Evolutionary conservation across 2,888 invertebrate genomes (phyloP), one percentile per base, ranked within the genome.

Genomic region (Parnassius orleans): DNA sequence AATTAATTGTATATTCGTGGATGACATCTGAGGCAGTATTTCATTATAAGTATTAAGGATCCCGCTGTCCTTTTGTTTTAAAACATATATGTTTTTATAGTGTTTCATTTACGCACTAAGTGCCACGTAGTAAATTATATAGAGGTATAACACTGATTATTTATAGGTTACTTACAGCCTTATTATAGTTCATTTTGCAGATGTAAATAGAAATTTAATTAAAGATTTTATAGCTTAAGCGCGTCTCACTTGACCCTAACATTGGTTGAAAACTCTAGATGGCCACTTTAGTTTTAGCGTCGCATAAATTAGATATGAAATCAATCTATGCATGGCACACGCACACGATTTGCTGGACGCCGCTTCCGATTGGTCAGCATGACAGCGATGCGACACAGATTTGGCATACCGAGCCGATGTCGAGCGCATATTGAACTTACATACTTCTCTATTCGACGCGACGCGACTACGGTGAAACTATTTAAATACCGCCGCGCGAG

Each of bases 11-110:
- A 85, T 70, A 84, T 84, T 80, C 79, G 73, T 75, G 76, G 77
- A 81, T 80, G 90, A 90, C 90, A 90, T 90, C 90, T 91, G 84
- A 82, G 82, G 87, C 90, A 91, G 90, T 91, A 91, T 91, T 90
- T 86, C 79, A 83, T 77, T 73, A 33, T 33, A n/a, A n/a, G n/a
- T n/a, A 80, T 79, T 76, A 71, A 68, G 70, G 77, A 76, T 70
- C 64, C 64, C 51, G 60, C 46, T 14, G 76, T 77, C 76, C 78
- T 62, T 33, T 71, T 76, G 73, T 77, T 74, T 74, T 69, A 72
- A 72, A 70, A 74, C 71, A 72, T 72, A 72, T 68, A 67, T 71
- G 68, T 74, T 72, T 70, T 74, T 78, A 61, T 60, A 69, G 64
- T 57, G 65, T 66, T 62, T 55, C 51, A 64, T 63, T 43, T 57